Evolutionary conservation across 2,113 vertebrate species (phyloP), one percentile per base, ranked within the genome.

Genomic region (Pholis gunnellus): DNA sequence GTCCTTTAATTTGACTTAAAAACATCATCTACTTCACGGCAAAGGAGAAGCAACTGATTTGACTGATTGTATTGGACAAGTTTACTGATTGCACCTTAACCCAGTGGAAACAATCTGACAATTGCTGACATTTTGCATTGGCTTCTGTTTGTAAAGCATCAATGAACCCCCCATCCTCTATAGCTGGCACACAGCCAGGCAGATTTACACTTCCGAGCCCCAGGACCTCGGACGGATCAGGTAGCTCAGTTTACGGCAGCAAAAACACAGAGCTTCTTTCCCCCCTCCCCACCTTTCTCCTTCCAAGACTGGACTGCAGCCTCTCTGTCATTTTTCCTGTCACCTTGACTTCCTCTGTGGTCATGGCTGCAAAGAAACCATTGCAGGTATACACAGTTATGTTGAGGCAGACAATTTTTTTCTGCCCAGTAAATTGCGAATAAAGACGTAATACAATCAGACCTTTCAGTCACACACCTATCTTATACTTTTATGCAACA

Each of bases 201-300:
- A 94, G 87, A 94, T 94, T 93, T 95, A 94, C 93, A 94, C 92
- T 92, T 95, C 94, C 92, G 90, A 93, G 93, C 93, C 94, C 63
- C 70, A 7, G 91, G 93, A 89, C 85, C 84, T 87, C 82, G 78
- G 83, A 83, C 73, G 77, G 92, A 94, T 94, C 89, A 78, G 91
- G 89, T 94, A 89, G 90, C 91, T 27, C 75, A 59, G 85, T 94
- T 94, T 91, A 91, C 81, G 25, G 77, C 88, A 88, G 87, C 74
- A 87, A 88, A 88, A 92, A 92, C 79, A 89, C 86, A 85, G 85
- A 81, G 78, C 75, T 67, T 42, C 44, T 22, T 14, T 20, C 7
- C 14, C 38, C 31, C 22, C 79, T 67, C 40, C 54, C 11, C 54
- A 2, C 54, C 54, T 27, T 59, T 15, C 76, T 78, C 72, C 75